Base-by-base conservation (phyloP, 2,113 vertebrate species). In the Trogon melanurus region DNA sequence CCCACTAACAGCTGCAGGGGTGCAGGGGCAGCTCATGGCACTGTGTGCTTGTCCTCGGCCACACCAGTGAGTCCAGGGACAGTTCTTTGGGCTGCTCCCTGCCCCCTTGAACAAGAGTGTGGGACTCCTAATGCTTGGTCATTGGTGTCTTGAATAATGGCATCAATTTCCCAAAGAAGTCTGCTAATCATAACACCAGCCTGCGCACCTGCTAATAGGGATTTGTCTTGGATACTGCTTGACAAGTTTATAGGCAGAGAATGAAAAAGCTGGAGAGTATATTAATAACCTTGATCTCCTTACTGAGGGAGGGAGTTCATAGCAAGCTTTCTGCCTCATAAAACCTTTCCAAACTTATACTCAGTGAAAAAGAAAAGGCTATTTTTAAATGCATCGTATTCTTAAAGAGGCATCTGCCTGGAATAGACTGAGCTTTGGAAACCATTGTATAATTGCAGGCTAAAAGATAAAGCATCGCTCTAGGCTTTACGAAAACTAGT, bases 51-150 rank as follows among this genome's bases (percentile, higher is more conserved):
- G 45, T 22, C n/a, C 36, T 20, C 1, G 0, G 26, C 30, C 54
- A 22, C 7, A 7, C 14, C 3, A 2, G 25, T 0, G 0, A 85
- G 64, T 44, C 29, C 1, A 0, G 17, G n/a, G 25, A 51, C 3
- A 0, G 27, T 53, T 65, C 21, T 19, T 57, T 18, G 54, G 8
- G 22, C 22, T 12, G 19, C 79, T 34, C 19, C 50, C 60, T 75
- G 27, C n/a, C 76, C 36, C 14, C 51, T 30, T 61, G 17, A 48
- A 53, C 20, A 36, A 38, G 16, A 85, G 16, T 19, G 26, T 44
- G 44, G 80, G n/a, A 27, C n/a, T 56, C 34, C 51, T 47, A 36
- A 65, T 30, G 18, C 47, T 71, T 27, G 19, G 25, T n/a, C 45
- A 23, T 6, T 26, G 13, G 30, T 57, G 27, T 38, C 78, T 45